phyloP scores from a whole-genome alignment of 2,888 invertebrate genomes.

The Platerodrilus igneus region DNA sequence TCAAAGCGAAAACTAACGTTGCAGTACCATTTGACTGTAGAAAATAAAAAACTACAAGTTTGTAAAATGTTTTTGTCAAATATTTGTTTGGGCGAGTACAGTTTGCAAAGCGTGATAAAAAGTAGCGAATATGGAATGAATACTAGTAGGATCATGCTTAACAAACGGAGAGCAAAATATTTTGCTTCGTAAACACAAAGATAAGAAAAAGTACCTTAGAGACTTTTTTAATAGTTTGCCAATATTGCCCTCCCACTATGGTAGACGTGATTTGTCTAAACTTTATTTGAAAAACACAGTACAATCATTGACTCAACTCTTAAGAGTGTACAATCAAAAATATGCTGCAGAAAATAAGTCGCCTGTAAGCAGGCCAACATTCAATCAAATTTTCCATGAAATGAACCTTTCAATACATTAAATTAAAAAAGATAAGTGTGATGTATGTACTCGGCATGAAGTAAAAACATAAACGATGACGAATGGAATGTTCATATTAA shows the following conservation, averaged over 20 bases:
- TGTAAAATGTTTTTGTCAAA: slow-evolving; percentile 1
- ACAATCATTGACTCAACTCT: slow-evolving; percentile 4
- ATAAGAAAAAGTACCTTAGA: too few species aligned
- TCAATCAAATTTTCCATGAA: slow-evolving; percentile 1
- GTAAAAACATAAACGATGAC: slow-evolving; percentile 1
- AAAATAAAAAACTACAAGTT: too few species aligned
- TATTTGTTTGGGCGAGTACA: background rate
- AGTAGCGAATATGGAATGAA: background rate
- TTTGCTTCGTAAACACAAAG: too few species aligned
- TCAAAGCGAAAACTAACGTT: too few species aligned
- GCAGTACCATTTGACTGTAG: too few species aligned
- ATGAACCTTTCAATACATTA: slow-evolving; percentile 4
- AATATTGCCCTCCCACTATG: slow-evolving; percentile 7
- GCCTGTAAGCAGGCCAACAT: background rate
- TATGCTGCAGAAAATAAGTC: background rate
- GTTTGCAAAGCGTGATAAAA: slow-evolving; percentile 1
- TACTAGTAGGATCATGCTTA: background rate
- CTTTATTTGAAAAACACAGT: slow-evolving; percentile 4
- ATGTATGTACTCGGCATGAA: slow-evolving; percentile 6
- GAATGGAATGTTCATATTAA: slow-evolving; percentile 3
- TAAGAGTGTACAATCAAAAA: background rate
- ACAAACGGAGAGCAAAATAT: too few species aligned
- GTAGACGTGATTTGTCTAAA: background rate
- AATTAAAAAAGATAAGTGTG: slow-evolving; percentile 7
- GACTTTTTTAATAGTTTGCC: slow-evolving; percentile 1